A percentile compares a stretch with the other conserved stretches of the same genome.
phyloP scores from a whole-genome alignment of 2,113 vertebrate species.

The Fulmarus glacialis region DNA sequence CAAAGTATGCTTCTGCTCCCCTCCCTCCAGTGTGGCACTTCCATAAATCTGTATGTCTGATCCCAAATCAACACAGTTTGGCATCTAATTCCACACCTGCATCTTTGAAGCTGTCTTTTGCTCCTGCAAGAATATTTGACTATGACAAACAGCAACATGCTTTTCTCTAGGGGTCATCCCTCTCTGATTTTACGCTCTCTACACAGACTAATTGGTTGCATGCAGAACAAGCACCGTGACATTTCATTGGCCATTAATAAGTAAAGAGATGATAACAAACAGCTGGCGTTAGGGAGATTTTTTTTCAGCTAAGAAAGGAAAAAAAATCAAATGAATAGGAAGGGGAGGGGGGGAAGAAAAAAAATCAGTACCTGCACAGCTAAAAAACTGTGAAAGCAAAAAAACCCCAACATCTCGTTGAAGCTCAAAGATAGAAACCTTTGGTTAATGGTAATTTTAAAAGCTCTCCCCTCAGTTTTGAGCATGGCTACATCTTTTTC shows the following conservation, averaged over 20 bases:
- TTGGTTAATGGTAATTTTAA: background rate
- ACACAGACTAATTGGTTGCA: slow-evolving; percentile 43
- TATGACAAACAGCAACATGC: slow-evolving; percentile 53
- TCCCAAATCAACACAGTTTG: background rate
- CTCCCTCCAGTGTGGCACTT: background rate
- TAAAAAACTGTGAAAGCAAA: background rate
- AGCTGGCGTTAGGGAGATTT: background rate
- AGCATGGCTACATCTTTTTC: background rate
- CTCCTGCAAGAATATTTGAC: slow-evolving; percentile 44
- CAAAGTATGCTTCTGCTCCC: background rate
- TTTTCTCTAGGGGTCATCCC: slow-evolving; percentile 57
- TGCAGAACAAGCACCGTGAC: slow-evolving; percentile 7
- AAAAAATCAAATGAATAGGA: background rate
- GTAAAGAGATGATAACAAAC: slow-evolving; percentile 14
- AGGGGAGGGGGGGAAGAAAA: no score
- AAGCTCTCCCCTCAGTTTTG: background rate
- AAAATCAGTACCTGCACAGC: background rate
- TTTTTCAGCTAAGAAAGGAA: background rate
- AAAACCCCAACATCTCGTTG: background rate
- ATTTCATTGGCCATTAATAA: slow-evolving; percentile 10
- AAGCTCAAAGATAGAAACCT: background rate
- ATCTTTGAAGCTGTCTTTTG: slow-evolving; percentile 58
- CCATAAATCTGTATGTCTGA: background rate
- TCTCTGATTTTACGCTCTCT: slow-evolving; percentile 30
- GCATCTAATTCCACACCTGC: slow-evolving; percentile 55